Percentiles rank a stretch among this genome's conserved stretches.
Conservation (phyloP, 2,113 vertebrate species). For the Balaeniceps rex region DNA sequence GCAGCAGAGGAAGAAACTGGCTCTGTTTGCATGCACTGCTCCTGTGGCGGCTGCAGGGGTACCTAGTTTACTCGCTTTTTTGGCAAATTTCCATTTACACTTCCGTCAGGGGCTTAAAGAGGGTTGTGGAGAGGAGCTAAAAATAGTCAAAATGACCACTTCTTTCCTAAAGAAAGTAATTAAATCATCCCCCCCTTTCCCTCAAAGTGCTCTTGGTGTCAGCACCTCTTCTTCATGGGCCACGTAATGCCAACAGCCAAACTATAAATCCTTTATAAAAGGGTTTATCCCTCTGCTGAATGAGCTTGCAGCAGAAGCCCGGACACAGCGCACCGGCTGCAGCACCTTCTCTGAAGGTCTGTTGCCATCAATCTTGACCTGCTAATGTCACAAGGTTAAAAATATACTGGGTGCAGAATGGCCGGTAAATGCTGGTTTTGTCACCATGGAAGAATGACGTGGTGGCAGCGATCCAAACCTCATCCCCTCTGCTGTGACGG, state of each 20-base stretch:
- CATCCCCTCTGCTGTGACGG: neutral
- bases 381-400: constrained; percentile 26
- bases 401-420: neutral
- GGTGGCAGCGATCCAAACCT: neutral
- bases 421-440: neutral
- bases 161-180: neutral
- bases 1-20: neutral
- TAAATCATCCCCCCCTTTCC: neutral
- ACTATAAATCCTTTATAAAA: neutral
- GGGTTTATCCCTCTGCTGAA: neutral
- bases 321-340: neutral
- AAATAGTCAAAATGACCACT: neutral
- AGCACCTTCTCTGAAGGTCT: neutral
- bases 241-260: fast-evolving
- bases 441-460: neutral
- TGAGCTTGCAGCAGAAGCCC: neutral
- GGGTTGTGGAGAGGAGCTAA: neutral
- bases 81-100: neutral
- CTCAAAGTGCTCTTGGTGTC: neutral
- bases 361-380: constrained; percentile 38
- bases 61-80: neutral
- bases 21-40: neutral
- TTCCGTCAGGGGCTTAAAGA: neutral
- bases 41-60: fast-evolving
- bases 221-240: neutral